Conservation (phyloP, 2,113 vertebrate genomes). For the Strigops habroptila region DNA sequence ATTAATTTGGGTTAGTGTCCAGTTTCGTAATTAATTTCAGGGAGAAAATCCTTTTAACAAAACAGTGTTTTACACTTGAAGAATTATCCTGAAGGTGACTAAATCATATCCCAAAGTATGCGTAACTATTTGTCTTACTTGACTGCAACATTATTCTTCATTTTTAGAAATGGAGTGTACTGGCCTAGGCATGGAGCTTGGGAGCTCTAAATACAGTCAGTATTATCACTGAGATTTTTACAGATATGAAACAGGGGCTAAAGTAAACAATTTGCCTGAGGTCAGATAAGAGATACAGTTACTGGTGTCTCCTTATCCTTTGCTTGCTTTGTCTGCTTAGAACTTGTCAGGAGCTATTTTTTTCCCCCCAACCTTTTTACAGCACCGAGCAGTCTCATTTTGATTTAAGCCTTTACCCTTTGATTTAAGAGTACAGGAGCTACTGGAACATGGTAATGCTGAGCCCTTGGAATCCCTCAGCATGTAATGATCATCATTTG, state of each 20-base stretch:
- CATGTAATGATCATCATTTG: background rate
- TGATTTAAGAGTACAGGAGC: background rate
- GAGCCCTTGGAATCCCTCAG: background rate
- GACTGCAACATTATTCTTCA: background rate
- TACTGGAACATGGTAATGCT: background rate
- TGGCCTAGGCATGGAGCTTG: background rate
- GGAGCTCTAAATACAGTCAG: background rate
- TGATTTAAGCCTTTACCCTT: conserved; percentile 16
- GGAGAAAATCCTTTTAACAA: background rate
- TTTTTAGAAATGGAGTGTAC: background rate
- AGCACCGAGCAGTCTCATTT: background rate
- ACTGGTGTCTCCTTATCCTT: background rate
- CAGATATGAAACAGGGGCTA: background rate
- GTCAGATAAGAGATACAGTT: background rate
- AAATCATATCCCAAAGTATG: background rate
- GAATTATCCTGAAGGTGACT: background rate
- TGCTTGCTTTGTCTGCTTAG: background rate
- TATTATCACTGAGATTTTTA: background rate
- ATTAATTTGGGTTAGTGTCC: background rate
- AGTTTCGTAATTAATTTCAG: background rate
- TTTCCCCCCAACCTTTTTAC: background rate
- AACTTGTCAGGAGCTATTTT: background rate
- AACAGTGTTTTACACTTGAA: background rate
- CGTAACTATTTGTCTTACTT: background rate
- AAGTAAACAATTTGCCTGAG: conserved; percentile 6